phyloP scores from a whole-genome alignment of 2,797 vertebrate genomes.

The Lutjanus argentimaculatus region DNA sequence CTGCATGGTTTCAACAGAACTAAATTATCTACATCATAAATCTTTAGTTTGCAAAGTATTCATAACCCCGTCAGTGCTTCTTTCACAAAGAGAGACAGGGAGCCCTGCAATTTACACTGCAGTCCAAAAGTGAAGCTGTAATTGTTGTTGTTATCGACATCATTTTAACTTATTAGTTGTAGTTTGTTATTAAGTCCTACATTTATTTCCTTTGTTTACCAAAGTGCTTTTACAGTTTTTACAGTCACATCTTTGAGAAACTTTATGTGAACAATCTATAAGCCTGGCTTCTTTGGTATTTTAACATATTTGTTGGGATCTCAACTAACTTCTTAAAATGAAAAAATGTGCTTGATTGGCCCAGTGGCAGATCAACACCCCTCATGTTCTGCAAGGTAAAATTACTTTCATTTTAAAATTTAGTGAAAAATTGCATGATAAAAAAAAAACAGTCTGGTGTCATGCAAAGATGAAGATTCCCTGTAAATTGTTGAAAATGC shows the following conservation, averaged over 20 bases:
- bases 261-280: no score
- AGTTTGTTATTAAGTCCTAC: no score
- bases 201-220: no score
- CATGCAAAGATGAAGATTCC: neutral
- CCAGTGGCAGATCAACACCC: no score
- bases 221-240: no score
- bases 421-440: neutral
- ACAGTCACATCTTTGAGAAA: no score
- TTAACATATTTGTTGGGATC: no score
- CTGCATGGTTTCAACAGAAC: neutral
- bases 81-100: neutral
- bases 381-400: no score
- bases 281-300: no score
- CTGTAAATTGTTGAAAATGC: neutral
- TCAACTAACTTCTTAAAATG: no score
- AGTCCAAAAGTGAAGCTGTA: neutral
- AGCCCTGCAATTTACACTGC: neutral
- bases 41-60: neutral
- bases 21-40: constrained; percentile 38
- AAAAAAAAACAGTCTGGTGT: neutral
- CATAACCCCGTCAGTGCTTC: neutral
- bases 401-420: neutral
- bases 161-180: no score
- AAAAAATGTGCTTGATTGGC: no score
- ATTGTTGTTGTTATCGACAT: neutral